A percentile compares a stretch with the other conserved stretches of the same genome.
Conservation (phyloP, 2,888 invertebrate species). For the Allophyes oxyacanthae region DNA sequence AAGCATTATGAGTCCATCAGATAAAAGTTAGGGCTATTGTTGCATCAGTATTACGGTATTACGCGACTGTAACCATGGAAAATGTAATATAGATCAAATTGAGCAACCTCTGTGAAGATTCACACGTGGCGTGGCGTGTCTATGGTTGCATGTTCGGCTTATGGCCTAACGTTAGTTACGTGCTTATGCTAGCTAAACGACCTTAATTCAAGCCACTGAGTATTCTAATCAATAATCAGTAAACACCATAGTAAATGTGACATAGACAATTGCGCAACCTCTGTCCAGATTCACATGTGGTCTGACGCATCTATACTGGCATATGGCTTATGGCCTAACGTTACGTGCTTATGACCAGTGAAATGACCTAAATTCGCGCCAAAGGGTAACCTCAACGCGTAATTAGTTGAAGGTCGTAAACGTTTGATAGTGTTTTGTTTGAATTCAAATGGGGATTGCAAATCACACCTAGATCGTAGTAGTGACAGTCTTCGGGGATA, state of each 20-base stretch:
- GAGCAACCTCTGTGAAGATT: conserved; percentile 29
- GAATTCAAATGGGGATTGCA: conserved; percentile 26
- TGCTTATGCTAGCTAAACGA: conserved; percentile 36
- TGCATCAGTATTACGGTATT: conserved; percentile 37
- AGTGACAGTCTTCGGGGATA: conserved; percentile 1
- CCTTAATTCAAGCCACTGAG: conserved; percentile 42
- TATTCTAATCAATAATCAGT: conserved; percentile 26
- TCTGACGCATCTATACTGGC: conserved; percentile 10
- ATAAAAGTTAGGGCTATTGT: conserved; percentile 41
- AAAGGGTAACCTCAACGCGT: conserved; percentile 32
- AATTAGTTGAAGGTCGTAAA: conserved; percentile 35
- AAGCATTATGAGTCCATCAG: conserved; percentile 23
- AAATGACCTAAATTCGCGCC: conserved; percentile 48
- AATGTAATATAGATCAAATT: conserved; percentile 27
- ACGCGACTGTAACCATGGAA: conserved; percentile 26
- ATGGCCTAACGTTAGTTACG: conserved; percentile 41
- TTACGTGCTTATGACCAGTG: conserved; percentile 33
- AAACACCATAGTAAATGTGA: conserved; percentile 26
- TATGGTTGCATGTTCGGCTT: conserved; percentile 14
- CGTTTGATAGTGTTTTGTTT: conserved; percentile 13
- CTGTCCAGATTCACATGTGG: conserved; percentile 32
- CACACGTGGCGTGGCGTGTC: conserved; percentile 21
- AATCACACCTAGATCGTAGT: too few relatives aligned
- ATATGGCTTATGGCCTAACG: conserved; percentile 26
- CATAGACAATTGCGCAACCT: conserved; percentile 32